Percentiles rank a stretch among this genome's conserved stretches.
phyloP scores from a whole-genome alignment of 2,888 invertebrate species.

The Hirtodrosophila trivittata region DNA sequence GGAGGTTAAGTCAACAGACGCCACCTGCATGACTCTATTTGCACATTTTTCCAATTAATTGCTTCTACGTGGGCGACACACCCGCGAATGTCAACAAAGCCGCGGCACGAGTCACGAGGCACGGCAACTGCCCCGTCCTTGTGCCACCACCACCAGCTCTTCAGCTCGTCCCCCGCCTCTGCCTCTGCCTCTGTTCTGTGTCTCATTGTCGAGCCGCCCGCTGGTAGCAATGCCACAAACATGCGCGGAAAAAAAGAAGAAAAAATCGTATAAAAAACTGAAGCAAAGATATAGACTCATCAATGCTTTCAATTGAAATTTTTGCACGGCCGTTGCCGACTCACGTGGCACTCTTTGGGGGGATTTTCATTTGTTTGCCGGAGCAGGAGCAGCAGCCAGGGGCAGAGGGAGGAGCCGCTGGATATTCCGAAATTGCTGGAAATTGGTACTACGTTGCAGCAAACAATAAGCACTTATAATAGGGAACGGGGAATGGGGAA shows the following conservation, averaged over 20 bases:
- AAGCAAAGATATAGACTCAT: conserved; percentile 67
- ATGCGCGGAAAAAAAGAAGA: conserved; percentile 32
- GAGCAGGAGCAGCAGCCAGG: not conserved
- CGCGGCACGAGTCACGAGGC: conserved; percentile 29
- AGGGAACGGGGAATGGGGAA: too few species aligned
- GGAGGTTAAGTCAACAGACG: conserved; percentile 70
- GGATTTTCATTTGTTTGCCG: conserved; percentile 51
- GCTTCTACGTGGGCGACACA: conserved; percentile 66
- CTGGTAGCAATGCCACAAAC: conserved; percentile 64
- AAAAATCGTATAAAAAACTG: conserved; percentile 8
- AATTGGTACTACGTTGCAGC: conserved; percentile 66
- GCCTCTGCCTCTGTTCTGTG: not conserved
- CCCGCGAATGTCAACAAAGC: conserved; percentile 69
- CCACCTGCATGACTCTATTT: conserved; percentile 66
- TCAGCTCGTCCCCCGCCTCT: too few species aligned
- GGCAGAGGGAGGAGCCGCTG: not conserved
- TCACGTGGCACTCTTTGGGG: conserved; percentile 42
- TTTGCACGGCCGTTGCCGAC: conserved; percentile 64
- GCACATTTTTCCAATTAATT: conserved; percentile 79
- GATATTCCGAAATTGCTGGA: conserved; percentile 54
- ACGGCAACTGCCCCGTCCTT: conserved; percentile 4
- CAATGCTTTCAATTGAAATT: conserved; percentile 76
- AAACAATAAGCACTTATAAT: conserved; percentile 67
- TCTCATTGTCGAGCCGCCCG: conserved; percentile 48
- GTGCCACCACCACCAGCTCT: not conserved